Conservation (phyloP, 2,888 invertebrate species). For the Sepiola atlantica region DNA sequence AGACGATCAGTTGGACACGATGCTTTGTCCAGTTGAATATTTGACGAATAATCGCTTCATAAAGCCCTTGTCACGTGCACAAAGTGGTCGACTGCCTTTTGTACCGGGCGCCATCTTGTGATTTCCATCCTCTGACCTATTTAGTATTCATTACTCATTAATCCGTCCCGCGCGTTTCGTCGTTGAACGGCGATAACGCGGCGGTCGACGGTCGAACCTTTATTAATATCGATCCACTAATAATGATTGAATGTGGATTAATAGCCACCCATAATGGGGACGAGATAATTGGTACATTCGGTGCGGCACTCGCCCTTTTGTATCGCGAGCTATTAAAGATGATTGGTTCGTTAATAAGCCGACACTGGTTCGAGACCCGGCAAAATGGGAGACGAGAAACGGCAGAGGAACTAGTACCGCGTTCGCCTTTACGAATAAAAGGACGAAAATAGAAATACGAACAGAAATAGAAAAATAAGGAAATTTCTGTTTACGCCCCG, state of each 20-base stretch:
- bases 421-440: background rate
- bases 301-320: background rate
- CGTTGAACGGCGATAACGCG: background rate
- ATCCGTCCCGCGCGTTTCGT: background rate
- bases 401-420: background rate
- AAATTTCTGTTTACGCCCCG: too few species aligned
- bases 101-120: background rate
- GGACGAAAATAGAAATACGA: background rate
- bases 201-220: background rate
- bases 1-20: background rate
- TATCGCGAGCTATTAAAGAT: background rate
- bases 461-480: too few species aligned
- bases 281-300: background rate
- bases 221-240: background rate
- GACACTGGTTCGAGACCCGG: background rate
- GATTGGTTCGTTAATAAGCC: background rate
- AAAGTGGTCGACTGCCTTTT: background rate
- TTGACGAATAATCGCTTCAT: background rate
- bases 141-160: slow-evolving; percentile 2
- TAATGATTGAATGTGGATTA: background rate
- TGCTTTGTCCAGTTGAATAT: background rate
- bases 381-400: background rate
- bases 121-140: background rate
- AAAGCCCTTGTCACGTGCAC: background rate
- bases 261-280: background rate